Conservation (phyloP, 2,888 invertebrate genomes). For the Trichogramma dendrolimi region DNA sequence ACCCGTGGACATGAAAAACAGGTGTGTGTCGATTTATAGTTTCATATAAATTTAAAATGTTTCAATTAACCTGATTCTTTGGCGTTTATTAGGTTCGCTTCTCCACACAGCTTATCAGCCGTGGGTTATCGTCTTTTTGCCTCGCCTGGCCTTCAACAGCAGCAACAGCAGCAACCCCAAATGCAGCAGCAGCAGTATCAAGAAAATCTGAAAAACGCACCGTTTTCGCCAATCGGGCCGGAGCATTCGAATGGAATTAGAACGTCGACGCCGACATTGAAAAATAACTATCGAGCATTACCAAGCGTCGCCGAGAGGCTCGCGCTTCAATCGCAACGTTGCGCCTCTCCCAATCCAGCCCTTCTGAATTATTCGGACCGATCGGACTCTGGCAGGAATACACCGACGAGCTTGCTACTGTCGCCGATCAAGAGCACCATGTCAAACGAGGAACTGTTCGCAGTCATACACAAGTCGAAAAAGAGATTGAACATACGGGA, state of each 20-base stretch:
- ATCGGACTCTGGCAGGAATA: conserved; percentile 37
- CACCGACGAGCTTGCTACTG: conserved; percentile 45
- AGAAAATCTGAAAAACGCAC: conserved; percentile 35
- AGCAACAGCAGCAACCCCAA: too few species aligned
- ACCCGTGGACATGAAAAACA: conserved; percentile 43
- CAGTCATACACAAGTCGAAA: conserved; percentile 74
- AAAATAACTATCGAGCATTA: conserved; percentile 36
- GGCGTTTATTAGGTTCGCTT: conserved; percentile 39
- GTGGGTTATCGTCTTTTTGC: conserved; percentile 48
- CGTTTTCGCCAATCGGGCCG: conserved; percentile 45
- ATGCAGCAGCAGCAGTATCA: conserved; percentile 36
- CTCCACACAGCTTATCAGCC: conserved; percentile 43
- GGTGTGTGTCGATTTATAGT: conserved; percentile 33
- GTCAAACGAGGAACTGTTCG: conserved; percentile 75
- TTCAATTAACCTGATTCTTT: not conserved
- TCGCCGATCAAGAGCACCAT: conserved; percentile 70
- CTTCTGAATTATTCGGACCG: conserved; percentile 26
- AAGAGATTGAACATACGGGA: conserved; percentile 68
- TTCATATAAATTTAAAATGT: not conserved
- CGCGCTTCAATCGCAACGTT: conserved; percentile 34
- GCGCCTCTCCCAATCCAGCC: conserved; percentile 27
- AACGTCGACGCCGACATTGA: conserved; percentile 40
- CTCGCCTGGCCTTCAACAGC: conserved; percentile 31
- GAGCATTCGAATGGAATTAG: conserved; percentile 38
- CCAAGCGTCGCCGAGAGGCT: conserved; percentile 43